Evolutionary conservation across 2,888 invertebrate species (phyloP), one percentile per base, ranked within the genome.

Genomic region (Sarcophaga carnaria): DNA sequence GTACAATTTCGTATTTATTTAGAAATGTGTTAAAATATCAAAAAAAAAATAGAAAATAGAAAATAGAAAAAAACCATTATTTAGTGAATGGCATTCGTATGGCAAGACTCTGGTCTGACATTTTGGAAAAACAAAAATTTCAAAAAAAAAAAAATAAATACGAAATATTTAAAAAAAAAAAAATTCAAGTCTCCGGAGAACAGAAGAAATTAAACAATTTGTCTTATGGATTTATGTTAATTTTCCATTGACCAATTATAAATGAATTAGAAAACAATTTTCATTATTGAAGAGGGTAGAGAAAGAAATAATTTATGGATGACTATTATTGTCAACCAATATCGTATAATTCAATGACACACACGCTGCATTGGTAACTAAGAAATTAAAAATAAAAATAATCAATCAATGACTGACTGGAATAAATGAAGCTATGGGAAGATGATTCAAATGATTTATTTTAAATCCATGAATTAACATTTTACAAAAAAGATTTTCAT

Each of bases 21-120:
- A 81, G 81, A 83, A 81, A 83, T 78, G 80, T 83, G 86, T 87
- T 87, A 75, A 80, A 80, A 86, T 83, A 74, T 69, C 79, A 80
- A 83, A 37, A 37, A 37, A 27, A 49, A 10, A 49, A 49, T n/a
- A 49, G 4, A 27, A 27, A 37, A 37, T 37, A 37, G 37, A 37
- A 27, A 25, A 25, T 3, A 37, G 22, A 37, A 37, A 37, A 37
- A 83, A 86, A 83, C 76, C 76, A 83, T 60, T 27, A 72, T 83
- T 83, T 74, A 83, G 80, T 86, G 72, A 66, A 78, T 79, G 79
- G 67, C 83, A 83, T 10, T 10, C 37, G 8, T 37, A 37, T 37
- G 37, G 8, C 10, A 37, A 37, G 70, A 70, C 20, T 22, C 47
- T 47, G 12, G 20, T 20, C 47, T 37, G 37, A 10, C 37, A 10